Evolutionary conservation across 2,797 vertebrate genomes (phyloP).

Genomic region (Zenarchopterus dispar): DNA sequence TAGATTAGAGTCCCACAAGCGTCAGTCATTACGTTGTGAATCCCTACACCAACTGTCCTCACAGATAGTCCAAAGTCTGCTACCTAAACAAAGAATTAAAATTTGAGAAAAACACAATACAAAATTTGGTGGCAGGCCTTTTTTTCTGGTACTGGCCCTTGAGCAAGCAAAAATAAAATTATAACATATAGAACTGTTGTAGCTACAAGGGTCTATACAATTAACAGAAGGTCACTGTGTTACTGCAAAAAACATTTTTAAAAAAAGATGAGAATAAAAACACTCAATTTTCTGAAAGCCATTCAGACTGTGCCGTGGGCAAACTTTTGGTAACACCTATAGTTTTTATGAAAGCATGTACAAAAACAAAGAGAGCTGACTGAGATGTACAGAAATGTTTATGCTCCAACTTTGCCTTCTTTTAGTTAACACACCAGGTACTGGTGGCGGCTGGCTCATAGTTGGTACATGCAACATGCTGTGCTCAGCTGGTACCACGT

Average conservation of each 20-base stretch:
- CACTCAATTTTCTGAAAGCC: no score
- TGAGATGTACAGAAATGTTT: conserved; percentile 21
- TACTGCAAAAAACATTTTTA: conserved; percentile 2
- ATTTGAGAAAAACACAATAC: conserved; percentile 38
- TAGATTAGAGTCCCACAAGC: conserved; percentile 90
- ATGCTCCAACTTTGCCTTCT: conserved; percentile 39
- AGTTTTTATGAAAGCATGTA: conserved; percentile 15
- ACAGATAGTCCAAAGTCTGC: conserved; percentile 90
- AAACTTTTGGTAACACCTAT: conserved; percentile 23
- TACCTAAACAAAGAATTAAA: conserved; percentile 77
- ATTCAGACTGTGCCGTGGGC: neutral
- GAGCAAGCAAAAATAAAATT: neutral
- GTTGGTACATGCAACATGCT: conserved; percentile 49
- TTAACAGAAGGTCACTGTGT: conserved; percentile 14
- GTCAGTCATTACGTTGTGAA: conserved; percentile 85
- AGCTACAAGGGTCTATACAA: neutral
- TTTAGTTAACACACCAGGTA: conserved; percentile 57
- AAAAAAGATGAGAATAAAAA: conserved; percentile 16
- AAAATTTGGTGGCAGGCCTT: conserved; percentile 17
- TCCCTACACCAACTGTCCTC: conserved; percentile 84
- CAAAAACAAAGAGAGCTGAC: conserved; percentile 16
- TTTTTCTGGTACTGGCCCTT: neutral
- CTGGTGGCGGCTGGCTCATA: conserved; percentile 52
- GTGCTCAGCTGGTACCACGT: conserved; percentile 60
- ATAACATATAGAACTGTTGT: neutral